These are phyloP conservation scores for Scelioninae gen. 1 DNA, from an alignment of 2,888 invertebrate species.

Conservation along the genomic window DNA sequence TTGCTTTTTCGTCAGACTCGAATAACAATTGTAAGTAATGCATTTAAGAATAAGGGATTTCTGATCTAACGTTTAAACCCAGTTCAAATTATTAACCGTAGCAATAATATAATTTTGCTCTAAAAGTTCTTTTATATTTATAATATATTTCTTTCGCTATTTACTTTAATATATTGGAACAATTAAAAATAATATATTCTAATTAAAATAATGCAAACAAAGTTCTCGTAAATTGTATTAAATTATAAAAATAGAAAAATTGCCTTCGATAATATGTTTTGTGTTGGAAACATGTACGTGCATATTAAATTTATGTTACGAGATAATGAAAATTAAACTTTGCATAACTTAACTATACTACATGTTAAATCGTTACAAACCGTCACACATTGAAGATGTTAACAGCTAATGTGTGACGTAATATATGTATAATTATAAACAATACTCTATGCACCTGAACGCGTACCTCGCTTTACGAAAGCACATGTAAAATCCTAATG, in stretches of 20 bases:
- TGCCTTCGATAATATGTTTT: neutral
- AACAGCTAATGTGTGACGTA: slow-evolving; percentile 14
- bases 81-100: too few species aligned
- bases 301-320: slow-evolving; percentile 3
- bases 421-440: slow-evolving; percentile 21
- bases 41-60: slow-evolving; percentile 1
- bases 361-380: slow-evolving; percentile 13
- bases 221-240: neutral
- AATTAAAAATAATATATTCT: too few species aligned
- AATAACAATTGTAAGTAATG: slow-evolving; percentile 35
- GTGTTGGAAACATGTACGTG: neutral
- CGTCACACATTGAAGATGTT: slow-evolving; percentile 10
- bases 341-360: neutral
- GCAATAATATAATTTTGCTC: too few species aligned
- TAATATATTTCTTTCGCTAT: too few species aligned
- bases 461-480: slow-evolving; percentile 15
- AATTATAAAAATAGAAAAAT: neutral
- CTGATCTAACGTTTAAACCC: neutral
- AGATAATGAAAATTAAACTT: slow-evolving; percentile 20
- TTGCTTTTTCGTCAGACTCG: slow-evolving; percentile 73
- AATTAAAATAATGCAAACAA: too few species aligned
- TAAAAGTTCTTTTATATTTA: too few species aligned
- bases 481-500: slow-evolving; percentile 17
- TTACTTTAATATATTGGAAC: neutral
- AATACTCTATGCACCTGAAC: neutral